Base-by-base conservation (phyloP, 2,888 invertebrate genomes). In the Neria commutata region DNA sequence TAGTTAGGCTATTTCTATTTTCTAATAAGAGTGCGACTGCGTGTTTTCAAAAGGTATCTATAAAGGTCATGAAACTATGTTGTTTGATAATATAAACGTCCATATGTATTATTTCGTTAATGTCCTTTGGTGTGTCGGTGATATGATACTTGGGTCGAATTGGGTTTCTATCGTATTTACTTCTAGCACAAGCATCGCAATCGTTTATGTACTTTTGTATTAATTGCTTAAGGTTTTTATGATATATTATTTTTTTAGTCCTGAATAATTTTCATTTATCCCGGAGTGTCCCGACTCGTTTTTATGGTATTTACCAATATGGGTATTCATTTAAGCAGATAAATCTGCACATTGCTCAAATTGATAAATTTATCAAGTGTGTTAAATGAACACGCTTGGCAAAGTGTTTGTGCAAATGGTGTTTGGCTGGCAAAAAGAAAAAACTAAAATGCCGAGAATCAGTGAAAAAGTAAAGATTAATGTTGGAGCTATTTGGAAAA, bases 11-110 rank as follows among this genome's bases (percentile, higher is more conserved):
- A 50, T 46, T 56, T 57, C 57, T 50, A 21, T 33, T 26, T 10
- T 11, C n/a, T 47, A 60, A 34, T 19, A 49, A 11, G 23, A 54
- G 53, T 11, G 54, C 54, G 34, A 42, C 33, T 11, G 54, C 51
- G 16, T 54, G 58, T 54, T 52, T 54, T 8, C 23, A 50, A 46
- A 61, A 58, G 50, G 54, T 61, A 37, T 61, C 57, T 29, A 58
- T 34, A 1, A 56, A 54, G 3, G 56, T 58, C 17, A 56, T 14
- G 25, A 55, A 48, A 23, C 47, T 34, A 52, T 61, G 26, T 19
- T 59, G 56, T 45, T 56, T 21, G 23, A 57, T 21, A 19, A 34
- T n/a, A 25, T 56, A 56, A 25, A 60, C 42, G 16, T 61, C 61
- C 11, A 54, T 51, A 25, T 61, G 57, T 8, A 55, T n/a, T 33